A percentile compares a stretch with the other conserved stretches of the same genome.
These are phyloP conservation scores for Diabrotica balteata DNA, from an alignment of 2,888 invertebrate genomes.

Conservation along the genomic window DNA sequence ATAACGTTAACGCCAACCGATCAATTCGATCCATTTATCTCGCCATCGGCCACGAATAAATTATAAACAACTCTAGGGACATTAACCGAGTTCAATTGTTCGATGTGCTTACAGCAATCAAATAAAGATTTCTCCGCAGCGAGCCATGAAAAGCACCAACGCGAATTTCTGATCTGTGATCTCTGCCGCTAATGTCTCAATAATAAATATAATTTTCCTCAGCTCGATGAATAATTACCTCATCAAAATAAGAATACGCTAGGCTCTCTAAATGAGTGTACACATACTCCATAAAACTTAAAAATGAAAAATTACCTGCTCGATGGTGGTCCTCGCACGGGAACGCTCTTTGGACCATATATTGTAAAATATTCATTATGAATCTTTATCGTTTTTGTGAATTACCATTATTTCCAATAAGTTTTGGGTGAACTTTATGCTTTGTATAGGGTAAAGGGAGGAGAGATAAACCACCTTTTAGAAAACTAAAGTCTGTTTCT, in stretches of 20 bases:
- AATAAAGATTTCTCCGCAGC: slow-evolving; percentile 14
- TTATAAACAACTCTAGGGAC: not conserved
- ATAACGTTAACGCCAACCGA: too few species aligned
- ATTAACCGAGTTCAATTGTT: slow-evolving; percentile 14
- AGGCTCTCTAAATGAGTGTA: slow-evolving; percentile 29
- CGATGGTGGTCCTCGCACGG: slow-evolving; percentile 11
- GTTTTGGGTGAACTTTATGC: too few species aligned
- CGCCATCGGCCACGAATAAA: too few species aligned
- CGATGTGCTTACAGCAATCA: slow-evolving; percentile 8
- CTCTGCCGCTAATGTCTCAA: slow-evolving; percentile 32
- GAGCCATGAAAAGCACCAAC: slow-evolving; percentile 17
- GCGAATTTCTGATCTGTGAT: slow-evolving; percentile 26
- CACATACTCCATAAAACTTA: slow-evolving; percentile 24
- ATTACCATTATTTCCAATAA: too few species aligned
- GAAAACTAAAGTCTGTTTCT: too few species aligned
- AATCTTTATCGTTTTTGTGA: too few species aligned
- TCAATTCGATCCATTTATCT: too few species aligned
- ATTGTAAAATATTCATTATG: not conserved
- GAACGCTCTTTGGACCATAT: slow-evolving; percentile 5
- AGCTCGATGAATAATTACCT: slow-evolving; percentile 28
- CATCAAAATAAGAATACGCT: slow-evolving; percentile 28
- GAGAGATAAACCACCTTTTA: too few species aligned
- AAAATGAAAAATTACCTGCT: slow-evolving; percentile 20
- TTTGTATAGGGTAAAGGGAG: too few species aligned
- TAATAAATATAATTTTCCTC: slow-evolving; percentile 33